phyloP scores from a whole-genome alignment of 1,140 invertebrate species.

The Luehdorfia chinensis region DNA sequence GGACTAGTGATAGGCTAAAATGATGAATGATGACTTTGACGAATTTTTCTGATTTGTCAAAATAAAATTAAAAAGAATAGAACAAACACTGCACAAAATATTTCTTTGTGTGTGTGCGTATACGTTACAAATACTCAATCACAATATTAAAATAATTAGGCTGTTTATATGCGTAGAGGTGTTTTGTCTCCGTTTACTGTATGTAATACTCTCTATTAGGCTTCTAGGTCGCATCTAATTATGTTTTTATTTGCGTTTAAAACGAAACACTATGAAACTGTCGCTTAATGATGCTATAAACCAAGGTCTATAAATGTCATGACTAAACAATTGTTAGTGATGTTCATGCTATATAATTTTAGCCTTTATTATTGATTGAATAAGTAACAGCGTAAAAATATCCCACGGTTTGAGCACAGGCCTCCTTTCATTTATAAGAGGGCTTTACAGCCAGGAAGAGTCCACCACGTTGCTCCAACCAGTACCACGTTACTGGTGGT shows the following conservation, averaged over 20 bases:
- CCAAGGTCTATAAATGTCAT: background rate
- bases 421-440: too few species aligned
- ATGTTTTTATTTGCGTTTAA: background rate
- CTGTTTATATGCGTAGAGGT: conserved; percentile 4
- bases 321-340: background rate
- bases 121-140: conserved; percentile 3
- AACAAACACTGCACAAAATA: too few species aligned
- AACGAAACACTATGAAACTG: conserved; percentile 5
- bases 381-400: too few species aligned
- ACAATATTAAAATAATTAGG: conserved; percentile 5
- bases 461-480: too few species aligned
- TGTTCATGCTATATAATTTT: background rate
- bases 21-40: too few species aligned
- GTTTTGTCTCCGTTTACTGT: conserved; percentile 3
- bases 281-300: background rate
- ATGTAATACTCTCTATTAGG: conserved; percentile 14
- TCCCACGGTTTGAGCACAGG: too few species aligned
- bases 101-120: background rate
- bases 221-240: background rate
- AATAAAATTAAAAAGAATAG: too few species aligned
- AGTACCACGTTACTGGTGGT: too few species aligned
- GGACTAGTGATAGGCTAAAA: too few species aligned
- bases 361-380: background rate
- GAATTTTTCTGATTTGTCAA: too few species aligned
- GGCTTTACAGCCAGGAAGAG: too few species aligned